phyloP scores from a whole-genome alignment of 2,113 vertebrate genomes.

The Petaurus breviceps region DNA sequence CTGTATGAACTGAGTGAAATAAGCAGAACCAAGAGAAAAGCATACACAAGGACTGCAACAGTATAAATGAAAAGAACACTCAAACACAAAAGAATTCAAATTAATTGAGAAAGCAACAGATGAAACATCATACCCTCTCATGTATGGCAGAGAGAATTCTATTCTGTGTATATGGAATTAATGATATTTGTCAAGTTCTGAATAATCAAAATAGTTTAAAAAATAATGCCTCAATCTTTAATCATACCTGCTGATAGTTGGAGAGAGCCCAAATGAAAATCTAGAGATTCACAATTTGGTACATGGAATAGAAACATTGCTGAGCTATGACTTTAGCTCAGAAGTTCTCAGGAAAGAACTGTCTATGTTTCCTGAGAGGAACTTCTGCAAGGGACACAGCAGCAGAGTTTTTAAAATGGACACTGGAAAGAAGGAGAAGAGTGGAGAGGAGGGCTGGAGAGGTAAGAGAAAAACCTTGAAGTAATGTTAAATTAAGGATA shows the following conservation, averaged over 20 bases:
- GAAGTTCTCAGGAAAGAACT: not conserved
- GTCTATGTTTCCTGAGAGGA: not conserved
- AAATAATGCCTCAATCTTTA: not conserved
- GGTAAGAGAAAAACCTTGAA: not conserved
- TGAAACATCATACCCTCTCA: not conserved
- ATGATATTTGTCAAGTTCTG: not conserved
- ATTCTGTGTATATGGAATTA: not conserved
- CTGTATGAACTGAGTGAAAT: not conserved
- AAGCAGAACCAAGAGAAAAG: not conserved
- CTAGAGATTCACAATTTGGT: not conserved
- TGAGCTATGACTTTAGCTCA: not conserved
- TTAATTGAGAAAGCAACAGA: not conserved
- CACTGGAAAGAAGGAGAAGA: not conserved
- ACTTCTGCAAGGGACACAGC: not conserved
- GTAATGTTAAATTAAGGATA: not conserved
- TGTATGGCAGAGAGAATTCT: not conserved
- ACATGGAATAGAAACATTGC: not conserved
- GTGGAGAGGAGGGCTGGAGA: not conserved
- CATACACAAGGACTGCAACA: not conserved
- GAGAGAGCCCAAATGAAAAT: not conserved
- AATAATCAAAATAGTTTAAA: not conserved
- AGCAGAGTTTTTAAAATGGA: not conserved
- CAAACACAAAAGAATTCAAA: not conserved
- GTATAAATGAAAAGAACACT: not conserved
- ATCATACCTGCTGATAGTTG: not conserved